Conservation (phyloP, 2,888 invertebrate genomes). For the Neoscelio sp. region DNA sequence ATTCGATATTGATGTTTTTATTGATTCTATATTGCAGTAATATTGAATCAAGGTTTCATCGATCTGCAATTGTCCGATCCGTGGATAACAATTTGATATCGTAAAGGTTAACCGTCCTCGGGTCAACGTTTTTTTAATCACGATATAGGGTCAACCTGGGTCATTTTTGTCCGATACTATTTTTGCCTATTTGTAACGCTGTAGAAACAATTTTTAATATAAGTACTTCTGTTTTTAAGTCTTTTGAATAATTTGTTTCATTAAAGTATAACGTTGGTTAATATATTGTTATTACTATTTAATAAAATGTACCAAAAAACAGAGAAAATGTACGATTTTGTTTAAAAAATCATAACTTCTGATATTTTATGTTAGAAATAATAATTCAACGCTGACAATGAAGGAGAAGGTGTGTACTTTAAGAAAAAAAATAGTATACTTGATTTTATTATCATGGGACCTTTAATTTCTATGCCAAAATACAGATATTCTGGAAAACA, state of each 20-base stretch:
- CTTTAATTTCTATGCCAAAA: constrained; percentile 29
- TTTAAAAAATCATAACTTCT: constrained; percentile 18
- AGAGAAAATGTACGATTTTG: constrained; percentile 2
- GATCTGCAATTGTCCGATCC: no score
- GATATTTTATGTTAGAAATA: constrained; percentile 12
- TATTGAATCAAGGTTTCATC: no score
- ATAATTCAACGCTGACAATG: constrained; percentile 1
- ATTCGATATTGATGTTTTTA: no score
- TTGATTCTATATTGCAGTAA: no score
- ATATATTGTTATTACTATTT: constrained; percentile 11
- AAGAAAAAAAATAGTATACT: constrained; percentile 16
- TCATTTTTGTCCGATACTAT: no score
- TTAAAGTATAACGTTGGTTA: neutral
- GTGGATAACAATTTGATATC: no score
- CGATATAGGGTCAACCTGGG: no score
- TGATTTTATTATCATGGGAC: constrained; percentile 12
- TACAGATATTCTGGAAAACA: constrained; percentile 11
- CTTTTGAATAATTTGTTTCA: neutral
- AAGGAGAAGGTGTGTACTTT: constrained; percentile 10
- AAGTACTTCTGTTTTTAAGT: constrained; percentile 1
- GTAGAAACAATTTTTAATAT: constrained; percentile 1
- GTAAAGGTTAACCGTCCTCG: no score
- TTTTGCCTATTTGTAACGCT: no score
- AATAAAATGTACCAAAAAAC: constrained; percentile 18
- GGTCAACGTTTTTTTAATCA: no score